Conservation (phyloP, 2,888 invertebrate genomes). For the Sepioteuthis lessoniana region DNA sequence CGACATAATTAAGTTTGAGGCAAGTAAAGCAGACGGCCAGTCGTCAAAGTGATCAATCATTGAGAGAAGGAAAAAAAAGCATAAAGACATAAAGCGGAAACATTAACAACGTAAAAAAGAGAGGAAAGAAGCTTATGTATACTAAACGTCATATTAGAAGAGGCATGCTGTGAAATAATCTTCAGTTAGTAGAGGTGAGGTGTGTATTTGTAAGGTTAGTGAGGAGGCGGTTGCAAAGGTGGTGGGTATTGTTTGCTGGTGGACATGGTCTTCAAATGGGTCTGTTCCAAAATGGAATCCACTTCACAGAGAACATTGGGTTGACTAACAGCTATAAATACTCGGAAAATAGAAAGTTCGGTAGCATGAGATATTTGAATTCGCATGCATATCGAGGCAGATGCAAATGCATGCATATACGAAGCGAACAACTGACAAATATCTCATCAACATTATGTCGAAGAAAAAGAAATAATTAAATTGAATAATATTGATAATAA, state of each 20-base stretch:
- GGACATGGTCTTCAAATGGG: too few relatives aligned
- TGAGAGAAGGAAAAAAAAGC: neutral
- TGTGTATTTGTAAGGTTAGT: neutral
- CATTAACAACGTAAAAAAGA: neutral
- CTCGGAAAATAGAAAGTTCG: too few relatives aligned
- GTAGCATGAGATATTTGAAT: too few relatives aligned
- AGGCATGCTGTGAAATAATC: neutral
- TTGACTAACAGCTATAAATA: too few relatives aligned
- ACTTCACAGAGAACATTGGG: too few relatives aligned
- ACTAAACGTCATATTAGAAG: neutral
- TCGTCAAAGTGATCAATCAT: conserved; percentile 20
- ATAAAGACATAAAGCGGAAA: neutral
- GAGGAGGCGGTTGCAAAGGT: neutral
- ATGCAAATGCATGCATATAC: too few relatives aligned
- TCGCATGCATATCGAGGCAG: too few relatives aligned
- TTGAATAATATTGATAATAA: too few relatives aligned
- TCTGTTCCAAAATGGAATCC: too few relatives aligned
- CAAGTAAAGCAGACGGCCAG: neutral
- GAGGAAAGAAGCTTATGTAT: neutral
- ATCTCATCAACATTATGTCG: too few relatives aligned
- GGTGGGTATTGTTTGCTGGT: neutral
- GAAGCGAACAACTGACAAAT: too few relatives aligned
- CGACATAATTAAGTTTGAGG: neutral
- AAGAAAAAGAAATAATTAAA: too few relatives aligned
- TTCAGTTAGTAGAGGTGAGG: neutral